A percentile compares a stretch with the other conserved stretches of the same genome.
Evolutionary conservation across 2,113 vertebrate genomes (phyloP).

Genomic region (Planiliza haematocheilus): DNA sequence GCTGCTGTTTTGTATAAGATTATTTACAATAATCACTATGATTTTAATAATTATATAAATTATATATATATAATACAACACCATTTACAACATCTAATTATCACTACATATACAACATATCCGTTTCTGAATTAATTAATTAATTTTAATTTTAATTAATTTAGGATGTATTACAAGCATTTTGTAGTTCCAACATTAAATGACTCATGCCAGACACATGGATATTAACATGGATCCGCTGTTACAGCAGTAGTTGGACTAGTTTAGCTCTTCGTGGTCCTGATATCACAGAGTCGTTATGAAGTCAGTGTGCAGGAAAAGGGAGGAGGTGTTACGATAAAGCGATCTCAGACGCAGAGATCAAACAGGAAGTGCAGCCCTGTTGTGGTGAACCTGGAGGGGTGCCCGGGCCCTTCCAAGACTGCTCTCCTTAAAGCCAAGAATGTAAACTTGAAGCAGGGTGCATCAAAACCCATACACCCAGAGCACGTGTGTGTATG

Average conservation of each 20-base stretch:
- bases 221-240: neutral
- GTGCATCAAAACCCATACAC: slow-evolving; percentile 7
- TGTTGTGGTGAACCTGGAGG: slow-evolving; percentile 42
- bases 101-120: too few species aligned
- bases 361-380: slow-evolving; percentile 40
- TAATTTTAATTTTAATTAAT: too few species aligned
- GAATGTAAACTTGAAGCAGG: slow-evolving; percentile 30
- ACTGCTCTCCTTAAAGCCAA: slow-evolving; percentile 8
- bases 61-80: too few species aligned
- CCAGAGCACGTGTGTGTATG: slow-evolving; percentile 2
- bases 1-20: too few species aligned
- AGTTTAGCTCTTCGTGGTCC: neutral
- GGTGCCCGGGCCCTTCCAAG: slow-evolving; percentile 1
- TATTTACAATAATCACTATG: too few species aligned
- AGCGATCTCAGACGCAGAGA: slow-evolving; percentile 31
- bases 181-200: too few species aligned
- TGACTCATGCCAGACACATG: too few species aligned
- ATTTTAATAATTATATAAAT: too few species aligned
- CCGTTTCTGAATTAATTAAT: too few species aligned
- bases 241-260: neutral
- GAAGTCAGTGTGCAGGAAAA: slow-evolving; percentile 22
- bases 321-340: slow-evolving; percentile 42
- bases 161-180: too few species aligned
- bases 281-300: slow-evolving; percentile 18
- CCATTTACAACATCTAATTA: too few species aligned